These are phyloP conservation scores for Protobothrops flavoviridis DNA, from an alignment of 2,113 vertebrate genomes.

Conservation along the genomic window DNA sequence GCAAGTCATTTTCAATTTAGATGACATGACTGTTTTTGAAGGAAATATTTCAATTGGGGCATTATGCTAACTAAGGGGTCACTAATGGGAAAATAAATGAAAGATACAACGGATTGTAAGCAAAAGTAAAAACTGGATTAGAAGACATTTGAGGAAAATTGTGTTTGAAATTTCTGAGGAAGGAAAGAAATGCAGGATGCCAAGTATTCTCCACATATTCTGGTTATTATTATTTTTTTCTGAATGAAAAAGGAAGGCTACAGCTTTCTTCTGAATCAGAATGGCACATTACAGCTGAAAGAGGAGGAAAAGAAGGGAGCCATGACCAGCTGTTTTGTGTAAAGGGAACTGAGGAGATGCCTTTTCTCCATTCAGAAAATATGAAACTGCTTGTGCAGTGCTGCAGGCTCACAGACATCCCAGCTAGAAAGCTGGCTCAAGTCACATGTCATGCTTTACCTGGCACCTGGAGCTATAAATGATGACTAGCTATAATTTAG, in stretches of 20 bases:
- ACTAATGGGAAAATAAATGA: background rate
- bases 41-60: background rate
- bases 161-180: rapidly evolving
- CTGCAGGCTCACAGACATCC: slow-evolving; percentile 79
- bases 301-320: background rate
- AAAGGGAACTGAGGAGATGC: slow-evolving; percentile 84
- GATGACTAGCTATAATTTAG: slow-evolving; percentile 91
- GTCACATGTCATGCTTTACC: slow-evolving; percentile 77
- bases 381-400: slow-evolving; percentile 77
- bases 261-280: background rate
- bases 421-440: slow-evolving; percentile 81
- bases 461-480: slow-evolving; percentile 82
- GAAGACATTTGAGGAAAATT: rapidly evolving
- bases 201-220: rapidly evolving
- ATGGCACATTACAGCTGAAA: background rate
- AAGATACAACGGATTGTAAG: background rate
- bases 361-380: slow-evolving; percentile 79
- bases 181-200: background rate
- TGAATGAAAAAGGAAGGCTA: background rate
- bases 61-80: background rate
- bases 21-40: background rate
- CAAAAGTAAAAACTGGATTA: rapidly evolving
- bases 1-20: background rate
- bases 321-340: rapidly evolving
- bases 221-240: background rate